Base-by-base conservation (phyloP, 1,140 invertebrate species). In the Tenebrio molitor region DNA sequence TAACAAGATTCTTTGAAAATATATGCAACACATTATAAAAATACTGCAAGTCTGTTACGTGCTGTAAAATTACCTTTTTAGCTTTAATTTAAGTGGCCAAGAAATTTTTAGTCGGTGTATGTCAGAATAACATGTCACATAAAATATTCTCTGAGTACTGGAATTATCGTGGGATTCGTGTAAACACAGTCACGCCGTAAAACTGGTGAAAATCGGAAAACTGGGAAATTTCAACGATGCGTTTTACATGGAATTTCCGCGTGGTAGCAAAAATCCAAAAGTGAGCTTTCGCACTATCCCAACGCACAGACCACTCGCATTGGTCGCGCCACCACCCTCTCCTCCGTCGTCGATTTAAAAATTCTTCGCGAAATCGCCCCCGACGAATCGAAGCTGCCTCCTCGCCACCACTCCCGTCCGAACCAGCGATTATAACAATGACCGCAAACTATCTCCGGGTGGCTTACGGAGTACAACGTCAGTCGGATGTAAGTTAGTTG, bases 401-500 rank as follows among this genome's bases (percentile, higher is more conserved):
- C 25, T 8, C 3, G 3, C 3, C 3, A 8, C 25, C 25, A 8
- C n/a, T 15, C 15, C 8, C 14, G 58, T 15, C 14, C 16, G 62
- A 68, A 72, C 65, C 72, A 70, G 70, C 41, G 66, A 72, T 72
- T 75, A 75, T 69, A 72, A 72, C 70, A 68, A 64, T 74, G 69
- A 74, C 73, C 73, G 69, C 73, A 74, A 74, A 74, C 69, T 74
- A 74, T 74, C 65, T 66, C 68, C 36, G 69, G 68, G 44, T 58
- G 50, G 73, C 74, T 72, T 72, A 75, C 63, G n/a, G 53, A 41
- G 21, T 67, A 62, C 7, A 53, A 23, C 16, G 64, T 66, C 62
- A 39, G 33, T 36, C 33, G 36, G 36, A 8, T 66, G 42, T 68
- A 50, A 68, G 14, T 68, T 68, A 33, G 41, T 63, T 42, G 25